Conservation (phyloP, 2,888 invertebrate genomes). For the Tyria jacobaeae region DNA sequence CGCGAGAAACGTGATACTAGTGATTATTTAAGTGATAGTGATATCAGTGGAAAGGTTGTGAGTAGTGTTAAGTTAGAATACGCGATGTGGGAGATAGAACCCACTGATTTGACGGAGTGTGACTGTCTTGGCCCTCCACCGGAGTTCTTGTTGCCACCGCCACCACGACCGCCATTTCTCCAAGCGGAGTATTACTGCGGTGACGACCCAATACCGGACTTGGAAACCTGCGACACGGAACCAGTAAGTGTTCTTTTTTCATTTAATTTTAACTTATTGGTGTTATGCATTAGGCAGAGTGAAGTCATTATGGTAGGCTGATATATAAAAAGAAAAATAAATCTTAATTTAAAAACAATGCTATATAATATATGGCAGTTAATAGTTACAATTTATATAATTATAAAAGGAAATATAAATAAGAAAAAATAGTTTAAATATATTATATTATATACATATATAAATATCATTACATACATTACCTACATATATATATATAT, state of each 20-base stretch:
- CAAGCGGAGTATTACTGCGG: slow-evolving; percentile 90
- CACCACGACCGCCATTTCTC: slow-evolving; percentile 91
- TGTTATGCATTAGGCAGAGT: no score
- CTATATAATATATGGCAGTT: no score
- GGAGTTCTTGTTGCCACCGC: slow-evolving; percentile 91
- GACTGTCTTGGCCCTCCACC: slow-evolving; percentile 92
- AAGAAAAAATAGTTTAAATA: no score
- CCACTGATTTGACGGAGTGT: slow-evolving; percentile 90
- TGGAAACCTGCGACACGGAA: slow-evolving; percentile 92
- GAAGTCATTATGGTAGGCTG: no score
- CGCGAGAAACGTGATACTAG: slow-evolving; percentile 81
- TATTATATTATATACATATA: no score
- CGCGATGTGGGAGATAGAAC: slow-evolving; percentile 91
- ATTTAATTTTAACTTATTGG: background rate
- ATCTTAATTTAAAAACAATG: no score
- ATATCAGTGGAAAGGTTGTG: slow-evolving; percentile 84
- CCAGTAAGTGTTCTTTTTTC: slow-evolving; percentile 87
- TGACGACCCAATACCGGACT: slow-evolving; percentile 89
- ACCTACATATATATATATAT: no score
- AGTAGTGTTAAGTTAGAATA: slow-evolving; percentile 86
- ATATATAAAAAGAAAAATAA: no score
- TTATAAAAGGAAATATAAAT: no score
- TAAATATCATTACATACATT: no score
- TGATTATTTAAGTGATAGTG: slow-evolving; percentile 76
- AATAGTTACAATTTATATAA: no score